Base-by-base conservation (phyloP, 2,797 vertebrate species). In the Silurus aristotelis region DNA sequence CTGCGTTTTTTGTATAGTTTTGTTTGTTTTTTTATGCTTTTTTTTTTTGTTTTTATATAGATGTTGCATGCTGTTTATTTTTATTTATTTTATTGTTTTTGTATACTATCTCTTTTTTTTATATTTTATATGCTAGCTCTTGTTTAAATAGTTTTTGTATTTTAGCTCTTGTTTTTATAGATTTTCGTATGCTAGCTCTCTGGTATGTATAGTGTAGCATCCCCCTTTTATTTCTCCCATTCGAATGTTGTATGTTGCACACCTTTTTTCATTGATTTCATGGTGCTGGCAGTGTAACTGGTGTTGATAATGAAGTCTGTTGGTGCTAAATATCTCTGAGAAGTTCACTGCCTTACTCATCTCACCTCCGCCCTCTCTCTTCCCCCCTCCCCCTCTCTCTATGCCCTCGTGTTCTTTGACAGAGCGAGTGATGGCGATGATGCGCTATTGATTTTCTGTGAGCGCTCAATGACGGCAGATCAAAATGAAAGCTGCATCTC, bases 351-450 rank as follows among this genome's bases (percentile, higher is more conserved):
- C 7, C 6, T n/a, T 43, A 5, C 22, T n/a, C 58, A 2, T 38
- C 17, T 5, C 14, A 19, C 15, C 52, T 56, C 25, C 2, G 1
- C 67, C 19, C 31, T 43, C 31, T 43, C 27, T 17, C 66, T 67
- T 6, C 71, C 71, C 1, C 70, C 5, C 71, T 3, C 71, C 13
- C 22, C 6, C 71, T n/a, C 71, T 52, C 22, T 80, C 58, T 15
- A 19, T 0, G 31, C 31, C n/a, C 60, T 63, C 2, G 7, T 61
- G 77, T 80, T 80, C 60, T 25, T 27, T 25, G 60, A 64, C 60
- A 64, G 60, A 80, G 60, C 61, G 22, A 25, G 78, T n/a, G 78
- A 80, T 66, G 78, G 61, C n/a, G 61, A 80, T 64, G 78, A 80
- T 80, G 60, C 43, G 1, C 10, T 63, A 63, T 80, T 52, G 78